Evolutionary conservation across 2,888 invertebrate species (phyloP).

Genomic region (Cyrtodaria siliqua): DNA sequence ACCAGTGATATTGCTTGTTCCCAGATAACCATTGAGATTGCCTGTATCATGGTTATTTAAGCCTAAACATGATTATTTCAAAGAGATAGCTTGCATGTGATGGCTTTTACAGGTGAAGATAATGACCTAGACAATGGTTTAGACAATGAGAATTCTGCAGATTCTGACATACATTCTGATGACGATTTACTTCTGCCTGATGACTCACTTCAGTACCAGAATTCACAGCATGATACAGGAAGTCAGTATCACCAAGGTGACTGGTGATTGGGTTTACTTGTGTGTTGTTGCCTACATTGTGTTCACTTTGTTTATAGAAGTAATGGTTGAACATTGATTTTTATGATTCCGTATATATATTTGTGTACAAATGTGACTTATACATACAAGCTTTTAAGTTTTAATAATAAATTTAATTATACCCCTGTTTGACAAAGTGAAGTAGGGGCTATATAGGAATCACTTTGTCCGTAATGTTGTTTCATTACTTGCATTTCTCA

Average conservation of each 20-base stretch:
- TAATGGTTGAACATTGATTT: neutral
- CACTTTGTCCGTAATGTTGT: too few relatives aligned
- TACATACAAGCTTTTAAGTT: too few relatives aligned
- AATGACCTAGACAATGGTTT: slow-evolving; percentile 32
- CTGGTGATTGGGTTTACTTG: slow-evolving; percentile 9
- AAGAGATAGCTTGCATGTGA: slow-evolving; percentile 18
- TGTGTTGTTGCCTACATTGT: slow-evolving; percentile 1
- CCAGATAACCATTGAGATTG: too few relatives aligned
- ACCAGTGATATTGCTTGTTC: too few relatives aligned
- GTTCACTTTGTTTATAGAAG: slow-evolving; percentile 5
- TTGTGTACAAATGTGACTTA: neutral
- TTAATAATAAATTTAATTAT: too few relatives aligned
- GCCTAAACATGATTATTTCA: neutral
- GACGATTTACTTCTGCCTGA: slow-evolving; percentile 78
- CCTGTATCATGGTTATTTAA: too few relatives aligned
- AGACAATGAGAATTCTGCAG: slow-evolving; percentile 31
- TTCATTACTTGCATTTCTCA: too few relatives aligned
- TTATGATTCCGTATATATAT: neutral
- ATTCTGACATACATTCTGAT: slow-evolving; percentile 67
- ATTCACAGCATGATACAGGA: slow-evolving; percentile 38
- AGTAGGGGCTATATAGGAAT: too few relatives aligned
- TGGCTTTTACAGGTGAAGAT: slow-evolving; percentile 53
- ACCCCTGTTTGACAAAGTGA: too few relatives aligned
- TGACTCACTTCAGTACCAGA: slow-evolving; percentile 65
- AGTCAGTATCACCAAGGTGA: slow-evolving; percentile 53